These are phyloP conservation scores for Nymphalis io DNA, from an alignment of 1,140 invertebrate species.

Conservation along the genomic window DNA sequence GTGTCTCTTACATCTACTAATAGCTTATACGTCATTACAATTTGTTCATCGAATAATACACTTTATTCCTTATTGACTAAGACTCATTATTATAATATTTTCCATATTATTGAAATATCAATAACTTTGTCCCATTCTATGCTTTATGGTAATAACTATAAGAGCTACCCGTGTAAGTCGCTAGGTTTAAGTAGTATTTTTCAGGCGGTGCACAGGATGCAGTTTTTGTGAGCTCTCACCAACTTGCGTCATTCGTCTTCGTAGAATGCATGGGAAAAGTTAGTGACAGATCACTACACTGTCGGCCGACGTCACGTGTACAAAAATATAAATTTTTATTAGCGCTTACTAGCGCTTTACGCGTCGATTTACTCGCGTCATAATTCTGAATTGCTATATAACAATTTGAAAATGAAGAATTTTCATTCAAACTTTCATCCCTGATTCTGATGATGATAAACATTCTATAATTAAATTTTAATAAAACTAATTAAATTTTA, in stretches of 20 bases:
- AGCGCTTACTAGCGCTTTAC: too few species aligned
- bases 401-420: too few species aligned
- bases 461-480: too few species aligned
- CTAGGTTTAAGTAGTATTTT: slow-evolving; percentile 23
- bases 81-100: not conserved
- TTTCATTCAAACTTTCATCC: too few species aligned
- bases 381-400: too few species aligned
- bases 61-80: not conserved
- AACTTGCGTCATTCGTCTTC: slow-evolving; percentile 72
- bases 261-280: slow-evolving; percentile 67
- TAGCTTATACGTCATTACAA: not conserved
- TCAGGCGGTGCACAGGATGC: slow-evolving; percentile 34
- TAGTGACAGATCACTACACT: slow-evolving; percentile 63
- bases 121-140: slow-evolving; percentile 2
- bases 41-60: not conserved
- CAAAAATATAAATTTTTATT: not conserved
- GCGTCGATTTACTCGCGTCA: too few species aligned
- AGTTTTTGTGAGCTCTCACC: slow-evolving; percentile 58
- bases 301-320: slow-evolving; percentile 28
- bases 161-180: slow-evolving; percentile 4
- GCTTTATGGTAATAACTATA: not conserved
- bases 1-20: not conserved
- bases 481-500: too few species aligned
- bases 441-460: too few species aligned
- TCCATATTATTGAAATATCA: not conserved